Evolutionary conservation across 1,140 invertebrate genomes (phyloP).

Genomic region (Pseudomyrmex pallidus): DNA sequence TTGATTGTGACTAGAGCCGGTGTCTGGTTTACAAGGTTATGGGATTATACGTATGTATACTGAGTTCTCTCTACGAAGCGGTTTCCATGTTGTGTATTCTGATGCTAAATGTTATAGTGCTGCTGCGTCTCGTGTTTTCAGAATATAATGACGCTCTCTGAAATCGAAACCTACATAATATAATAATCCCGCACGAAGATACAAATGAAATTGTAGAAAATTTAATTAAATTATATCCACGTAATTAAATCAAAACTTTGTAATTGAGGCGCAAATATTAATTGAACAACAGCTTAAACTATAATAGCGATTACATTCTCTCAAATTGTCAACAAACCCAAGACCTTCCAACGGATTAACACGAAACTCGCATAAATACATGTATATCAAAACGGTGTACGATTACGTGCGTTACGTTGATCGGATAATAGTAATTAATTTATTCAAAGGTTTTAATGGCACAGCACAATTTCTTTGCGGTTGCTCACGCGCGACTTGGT

Average conservation of each 20-base stretch:
- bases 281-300: no score
- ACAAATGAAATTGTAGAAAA: no score
- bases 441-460: conserved; percentile 11
- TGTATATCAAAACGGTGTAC: not conserved
- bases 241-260: no score
- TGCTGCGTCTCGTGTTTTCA: not conserved
- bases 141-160: not conserved
- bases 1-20: conserved; percentile 38
- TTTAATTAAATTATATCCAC: no score
- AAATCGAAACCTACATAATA: not conserved
- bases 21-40: conserved; percentile 35
- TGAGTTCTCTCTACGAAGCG: not conserved
- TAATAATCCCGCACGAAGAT: no score
- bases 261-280: no score
- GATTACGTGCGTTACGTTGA: conserved; percentile 1
- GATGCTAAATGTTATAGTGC: conserved; percentile 8
- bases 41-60: conserved; percentile 18
- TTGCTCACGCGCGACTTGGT: not conserved
- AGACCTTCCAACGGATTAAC: not conserved
- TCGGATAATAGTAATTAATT: conserved; percentile 21
- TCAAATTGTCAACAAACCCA: not conserved
- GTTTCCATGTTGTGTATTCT: not conserved
- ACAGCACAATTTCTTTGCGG: not conserved
- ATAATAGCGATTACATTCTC: not conserved
- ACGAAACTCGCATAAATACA: not conserved